Conservation (phyloP, 2,888 invertebrate species). For the Tillus elongatus region DNA sequence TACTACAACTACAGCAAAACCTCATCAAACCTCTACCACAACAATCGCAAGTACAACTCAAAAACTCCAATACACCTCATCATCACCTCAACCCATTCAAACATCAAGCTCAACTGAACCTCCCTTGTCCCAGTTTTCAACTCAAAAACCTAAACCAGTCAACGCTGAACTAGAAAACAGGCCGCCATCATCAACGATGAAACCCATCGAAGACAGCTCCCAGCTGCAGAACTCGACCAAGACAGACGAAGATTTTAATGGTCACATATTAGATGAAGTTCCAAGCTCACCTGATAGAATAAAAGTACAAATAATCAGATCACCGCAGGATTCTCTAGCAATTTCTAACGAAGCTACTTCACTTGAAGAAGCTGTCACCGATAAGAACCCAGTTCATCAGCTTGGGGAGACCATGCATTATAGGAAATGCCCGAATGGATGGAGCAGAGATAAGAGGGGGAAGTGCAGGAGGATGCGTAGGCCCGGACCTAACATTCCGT, state of each 20-base stretch:
- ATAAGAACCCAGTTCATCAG: conserved; percentile 15
- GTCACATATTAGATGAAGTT: no score
- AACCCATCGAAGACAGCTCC: background rate
- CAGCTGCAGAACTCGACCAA: no score
- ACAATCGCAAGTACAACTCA: conserved; percentile 12
- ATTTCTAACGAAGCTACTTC: background rate
- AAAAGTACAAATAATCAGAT: conserved; percentile 29
- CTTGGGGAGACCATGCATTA: conserved; percentile 29
- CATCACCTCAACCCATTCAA: background rate
- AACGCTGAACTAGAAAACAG: background rate
- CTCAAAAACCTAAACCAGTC: background rate
- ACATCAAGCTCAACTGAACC: no score
- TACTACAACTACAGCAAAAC: conserved; percentile 12
- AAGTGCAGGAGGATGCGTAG: conserved; percentile 36
- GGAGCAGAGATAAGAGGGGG: conserved; percentile 36
- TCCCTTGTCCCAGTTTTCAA: no score
- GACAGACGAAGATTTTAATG: no score
- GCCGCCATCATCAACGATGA: background rate
- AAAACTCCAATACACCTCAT: background rate
- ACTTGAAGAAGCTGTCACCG: conserved; percentile 7
- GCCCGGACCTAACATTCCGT: conserved; percentile 27
- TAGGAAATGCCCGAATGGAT: conserved; percentile 34
- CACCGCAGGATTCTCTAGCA: conserved; percentile 9
- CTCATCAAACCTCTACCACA: conserved; percentile 8
- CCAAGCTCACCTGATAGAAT: conserved; percentile 26